Evolutionary conservation across 2,113 vertebrate species (phyloP), one percentile per base, ranked within the genome.

Genomic region (Cygnus buccinator): DNA sequence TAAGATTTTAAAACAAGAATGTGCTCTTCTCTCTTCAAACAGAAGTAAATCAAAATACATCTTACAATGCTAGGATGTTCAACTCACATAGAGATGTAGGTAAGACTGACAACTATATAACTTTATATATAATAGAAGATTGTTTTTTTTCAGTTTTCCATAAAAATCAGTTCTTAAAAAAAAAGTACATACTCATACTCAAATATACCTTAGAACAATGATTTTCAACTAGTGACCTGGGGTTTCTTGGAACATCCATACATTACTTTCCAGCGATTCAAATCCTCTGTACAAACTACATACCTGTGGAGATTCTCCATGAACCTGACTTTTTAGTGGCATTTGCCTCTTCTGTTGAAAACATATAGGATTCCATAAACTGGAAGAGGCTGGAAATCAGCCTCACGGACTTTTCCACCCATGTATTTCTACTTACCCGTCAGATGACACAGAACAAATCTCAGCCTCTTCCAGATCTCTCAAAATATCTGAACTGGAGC

Each of bases 401-500:
- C 2, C 2, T 0, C 48, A 33, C 39, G 29, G 33, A 21, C 23
- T 37, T n/a, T 15, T 25, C 39, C 63, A 46, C 33, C 10, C 33
- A 18, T 8, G 9, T 9, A 9, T 9, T 39, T 39, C 44, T 21
- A 97, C 98, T 98, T 83, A 98, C 98, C 55, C 89, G 63, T 95
- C 95, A 50, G 97, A 92, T 11, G 97, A 95, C 1, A 37, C 72
- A 67, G 96, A 96, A 81, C 79, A 72, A 1, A 72, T 89, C 55
- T 97, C 95, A 48, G 92, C 81, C 35, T 72, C 94, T 59, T 98
- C 94, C 22, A 94, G 39, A 46, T 98, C 98, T 95, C 98, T 97
- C 87, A 98, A 58, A 89, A 98, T 98, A 91, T 98, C 98, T 2
- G 98, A 98, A 48, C 91, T 97, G 71, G 98, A 98, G 96, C 98